These are phyloP conservation scores for Drosophila sp. DNA, from an alignment of 1,140 invertebrate genomes.

Conservation along the genomic window DNA sequence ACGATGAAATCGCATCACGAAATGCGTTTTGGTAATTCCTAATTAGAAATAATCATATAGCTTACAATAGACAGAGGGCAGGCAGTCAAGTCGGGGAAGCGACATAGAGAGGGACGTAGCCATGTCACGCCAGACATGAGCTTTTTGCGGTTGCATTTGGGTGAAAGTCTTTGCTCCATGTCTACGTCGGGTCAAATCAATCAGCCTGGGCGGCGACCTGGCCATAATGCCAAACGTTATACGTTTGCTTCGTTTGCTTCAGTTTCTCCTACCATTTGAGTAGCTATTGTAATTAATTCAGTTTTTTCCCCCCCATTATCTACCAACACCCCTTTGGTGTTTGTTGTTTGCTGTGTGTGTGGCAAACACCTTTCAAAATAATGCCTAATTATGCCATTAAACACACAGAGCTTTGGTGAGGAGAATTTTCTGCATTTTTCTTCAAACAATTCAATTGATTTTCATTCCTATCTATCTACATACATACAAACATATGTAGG, in stretches of 20 bases:
- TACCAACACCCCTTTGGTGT: background rate
- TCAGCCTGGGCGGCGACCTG: slow-evolving; percentile 24
- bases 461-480: background rate
- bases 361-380: slow-evolving; percentile 18
- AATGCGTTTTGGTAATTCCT: slow-evolving; percentile 26
- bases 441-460: background rate
- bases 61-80: slow-evolving; percentile 5
- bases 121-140: slow-evolving; percentile 17
- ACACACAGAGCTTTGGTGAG: background rate
- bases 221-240: slow-evolving; percentile 10
- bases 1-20: slow-evolving; percentile 14
- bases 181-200: slow-evolving; percentile 20
- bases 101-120: background rate
- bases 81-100: background rate
- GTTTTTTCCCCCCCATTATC: background rate
- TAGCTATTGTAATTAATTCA: slow-evolving; percentile 12
- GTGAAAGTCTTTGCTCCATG: slow-evolving; percentile 13
- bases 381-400: slow-evolving; percentile 22
- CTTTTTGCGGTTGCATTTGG: slow-evolving; percentile 19
- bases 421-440: background rate
- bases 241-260: background rate
- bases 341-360: background rate
- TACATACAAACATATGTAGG: background rate
- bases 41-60: slow-evolving; percentile 21
- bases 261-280: slow-evolving; percentile 5